Conservation (phyloP, 2,888 invertebrate genomes). For the Nymphalis c-album region DNA sequence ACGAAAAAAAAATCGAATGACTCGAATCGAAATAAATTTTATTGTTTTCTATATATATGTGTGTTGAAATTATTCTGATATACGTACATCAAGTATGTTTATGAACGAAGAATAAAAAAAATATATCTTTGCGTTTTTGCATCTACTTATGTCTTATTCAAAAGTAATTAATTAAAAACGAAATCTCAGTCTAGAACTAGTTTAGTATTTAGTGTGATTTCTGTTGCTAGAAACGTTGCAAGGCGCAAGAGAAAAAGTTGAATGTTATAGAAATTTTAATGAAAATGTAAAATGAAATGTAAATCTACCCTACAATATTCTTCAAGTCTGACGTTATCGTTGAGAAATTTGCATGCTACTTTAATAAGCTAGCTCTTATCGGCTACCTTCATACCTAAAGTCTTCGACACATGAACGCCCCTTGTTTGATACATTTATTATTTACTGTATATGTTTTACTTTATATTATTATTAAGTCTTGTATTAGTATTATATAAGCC, state of each 20-base stretch:
- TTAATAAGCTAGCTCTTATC: conserved; percentile 39
- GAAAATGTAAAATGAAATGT: conserved; percentile 41
- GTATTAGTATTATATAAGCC: no score
- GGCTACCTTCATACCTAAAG: conserved; percentile 22
- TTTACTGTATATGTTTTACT: background rate
- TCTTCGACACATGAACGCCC: conserved; percentile 27
- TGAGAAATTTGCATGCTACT: conserved; percentile 38
- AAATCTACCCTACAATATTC: conserved; percentile 37
- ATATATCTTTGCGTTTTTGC: no score
- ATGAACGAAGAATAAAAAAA: background rate
- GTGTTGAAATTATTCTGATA: conserved; percentile 2
- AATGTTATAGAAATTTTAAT: conserved; percentile 36
- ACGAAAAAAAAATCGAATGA: conserved; percentile 35
- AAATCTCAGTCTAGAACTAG: background rate
- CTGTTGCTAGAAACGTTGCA: conserved; percentile 1
- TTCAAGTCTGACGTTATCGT: conserved; percentile 36
- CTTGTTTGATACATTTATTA: background rate
- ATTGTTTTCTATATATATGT: conserved; percentile 18
- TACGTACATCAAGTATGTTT: background rate
- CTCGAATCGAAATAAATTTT: conserved; percentile 39
- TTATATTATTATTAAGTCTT: background rate
- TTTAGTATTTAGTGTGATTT: background rate
- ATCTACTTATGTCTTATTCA: background rate
- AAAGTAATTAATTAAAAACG: background rate
- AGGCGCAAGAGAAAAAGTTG: conserved; percentile 23